phyloP scores from a whole-genome alignment of 2,888 invertebrate genomes.

The Sepiola atlantica region DNA sequence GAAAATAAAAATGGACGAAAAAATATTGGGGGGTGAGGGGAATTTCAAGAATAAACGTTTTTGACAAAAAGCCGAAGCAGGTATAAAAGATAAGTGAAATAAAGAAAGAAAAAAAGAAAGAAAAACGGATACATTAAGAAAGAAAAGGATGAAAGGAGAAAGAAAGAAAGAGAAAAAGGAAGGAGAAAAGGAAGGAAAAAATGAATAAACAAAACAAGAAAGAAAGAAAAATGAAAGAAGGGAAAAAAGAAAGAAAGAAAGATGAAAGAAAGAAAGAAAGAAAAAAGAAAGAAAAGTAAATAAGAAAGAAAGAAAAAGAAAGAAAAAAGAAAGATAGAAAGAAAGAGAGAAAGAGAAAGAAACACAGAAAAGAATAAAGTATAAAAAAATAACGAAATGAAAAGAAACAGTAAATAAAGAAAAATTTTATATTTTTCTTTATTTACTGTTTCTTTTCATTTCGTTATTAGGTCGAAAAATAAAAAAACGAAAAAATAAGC shows the following conservation, averaged over 20 bases:
- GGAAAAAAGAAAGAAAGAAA: neutral
- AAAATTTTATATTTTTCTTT: no score
- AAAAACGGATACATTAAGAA: no score
- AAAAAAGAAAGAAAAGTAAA: neutral
- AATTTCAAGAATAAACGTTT: no score
- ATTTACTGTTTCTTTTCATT: no score
- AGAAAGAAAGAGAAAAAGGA: neutral
- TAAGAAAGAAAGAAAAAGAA: no score
- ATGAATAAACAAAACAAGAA: neutral
- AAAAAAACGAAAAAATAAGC: neutral
- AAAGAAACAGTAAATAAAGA: neutral
- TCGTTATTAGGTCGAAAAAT: neutral
- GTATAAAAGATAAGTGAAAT: no score
- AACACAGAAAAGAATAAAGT: neutral
- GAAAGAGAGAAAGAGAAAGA: neutral
- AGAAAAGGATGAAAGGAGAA: no score
- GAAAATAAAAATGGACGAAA: no score
- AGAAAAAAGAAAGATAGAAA: neutral
- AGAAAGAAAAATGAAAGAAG: neutral
- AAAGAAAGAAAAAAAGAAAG: no score
- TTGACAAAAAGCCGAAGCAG: no score
- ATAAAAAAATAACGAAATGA: neutral
- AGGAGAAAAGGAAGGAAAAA: neutral
- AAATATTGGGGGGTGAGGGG: no score
- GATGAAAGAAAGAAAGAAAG: neutral